These are phyloP conservation scores for Lacanobia oleracea DNA, from an alignment of 2,888 invertebrate genomes.

Conservation along the genomic window DNA sequence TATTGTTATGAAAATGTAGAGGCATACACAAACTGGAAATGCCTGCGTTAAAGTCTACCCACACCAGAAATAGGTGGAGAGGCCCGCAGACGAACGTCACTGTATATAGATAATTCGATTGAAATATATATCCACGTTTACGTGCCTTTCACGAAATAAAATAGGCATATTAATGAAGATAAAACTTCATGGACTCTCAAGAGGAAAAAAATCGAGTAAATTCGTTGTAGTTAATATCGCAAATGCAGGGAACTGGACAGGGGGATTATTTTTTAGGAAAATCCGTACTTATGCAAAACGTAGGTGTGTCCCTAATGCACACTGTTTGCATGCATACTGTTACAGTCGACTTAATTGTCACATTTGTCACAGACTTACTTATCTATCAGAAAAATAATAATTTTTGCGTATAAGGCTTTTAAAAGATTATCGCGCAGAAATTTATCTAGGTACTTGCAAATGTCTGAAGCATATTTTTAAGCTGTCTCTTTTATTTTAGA, in stretches of 20 bases:
- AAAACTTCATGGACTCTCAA: neutral
- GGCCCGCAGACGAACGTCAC: neutral
- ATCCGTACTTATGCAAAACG: too few relatives aligned
- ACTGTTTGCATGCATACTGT: too few relatives aligned
- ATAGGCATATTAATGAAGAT: neutral
- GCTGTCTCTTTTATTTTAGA: too few relatives aligned
- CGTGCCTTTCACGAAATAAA: neutral
- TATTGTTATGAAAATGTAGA: neutral
- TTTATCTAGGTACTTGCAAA: neutral
- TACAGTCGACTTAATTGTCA: too few relatives aligned
- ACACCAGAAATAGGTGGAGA: neutral
- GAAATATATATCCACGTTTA: neutral
- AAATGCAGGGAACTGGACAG: too few relatives aligned
- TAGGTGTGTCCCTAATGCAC: too few relatives aligned
- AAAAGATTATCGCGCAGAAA: neutral
- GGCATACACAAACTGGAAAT: neutral
- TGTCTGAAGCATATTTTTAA: neutral
- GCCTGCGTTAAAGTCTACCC: neutral
- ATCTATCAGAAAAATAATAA: too few relatives aligned
- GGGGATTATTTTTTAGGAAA: too few relatives aligned
- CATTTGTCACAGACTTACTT: too few relatives aligned
- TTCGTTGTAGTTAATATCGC: too few relatives aligned
- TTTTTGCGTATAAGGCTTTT: neutral
- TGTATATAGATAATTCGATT: slow-evolving; percentile 6
- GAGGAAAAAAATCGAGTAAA: neutral